Conservation (phyloP, 1,140 invertebrate genomes). For the Geopemphigus sp. region DNA sequence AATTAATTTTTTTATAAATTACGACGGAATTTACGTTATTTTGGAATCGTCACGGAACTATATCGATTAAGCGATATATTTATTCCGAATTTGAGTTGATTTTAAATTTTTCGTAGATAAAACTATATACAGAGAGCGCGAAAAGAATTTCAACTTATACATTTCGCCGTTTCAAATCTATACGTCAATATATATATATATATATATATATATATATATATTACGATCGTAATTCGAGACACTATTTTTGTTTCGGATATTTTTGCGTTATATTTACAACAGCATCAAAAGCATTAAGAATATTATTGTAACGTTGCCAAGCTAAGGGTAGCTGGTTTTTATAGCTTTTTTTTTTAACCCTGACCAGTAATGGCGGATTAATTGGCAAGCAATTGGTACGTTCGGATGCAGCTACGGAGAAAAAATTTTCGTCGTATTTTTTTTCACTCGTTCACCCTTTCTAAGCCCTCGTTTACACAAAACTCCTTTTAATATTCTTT, state of each 20-base stretch:
- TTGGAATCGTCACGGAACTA: too few relatives aligned
- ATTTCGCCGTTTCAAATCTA: too few relatives aligned
- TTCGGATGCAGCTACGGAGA: constrained; percentile 6
- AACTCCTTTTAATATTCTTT: constrained; percentile 48
- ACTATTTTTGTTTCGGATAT: neutral
- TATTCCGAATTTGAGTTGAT: too few relatives aligned
- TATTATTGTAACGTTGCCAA: constrained; percentile 49
- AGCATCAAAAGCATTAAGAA: constrained; percentile 28
- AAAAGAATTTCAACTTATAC: too few relatives aligned
- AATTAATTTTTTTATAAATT: too few relatives aligned
- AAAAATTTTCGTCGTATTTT: constrained; percentile 20
- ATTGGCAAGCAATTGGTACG: constrained; percentile 44
- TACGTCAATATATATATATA: too few relatives aligned
- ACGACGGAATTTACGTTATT: too few relatives aligned
- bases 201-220: too few relatives aligned
- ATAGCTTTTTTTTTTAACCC: constrained; percentile 43
- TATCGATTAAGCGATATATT: too few relatives aligned
- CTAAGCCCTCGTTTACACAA: constrained; percentile 39
- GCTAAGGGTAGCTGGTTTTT: constrained; percentile 45
- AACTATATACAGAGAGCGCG: too few relatives aligned
- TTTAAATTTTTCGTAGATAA: too few relatives aligned
- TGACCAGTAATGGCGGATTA: constrained; percentile 46
- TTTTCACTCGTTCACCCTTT: constrained; percentile 45
- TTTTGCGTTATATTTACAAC: constrained; percentile 25
- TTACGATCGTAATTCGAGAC: too few relatives aligned